phyloP scores from a whole-genome alignment of 2,888 invertebrate species.

The Eurytoma adleriae region DNA sequence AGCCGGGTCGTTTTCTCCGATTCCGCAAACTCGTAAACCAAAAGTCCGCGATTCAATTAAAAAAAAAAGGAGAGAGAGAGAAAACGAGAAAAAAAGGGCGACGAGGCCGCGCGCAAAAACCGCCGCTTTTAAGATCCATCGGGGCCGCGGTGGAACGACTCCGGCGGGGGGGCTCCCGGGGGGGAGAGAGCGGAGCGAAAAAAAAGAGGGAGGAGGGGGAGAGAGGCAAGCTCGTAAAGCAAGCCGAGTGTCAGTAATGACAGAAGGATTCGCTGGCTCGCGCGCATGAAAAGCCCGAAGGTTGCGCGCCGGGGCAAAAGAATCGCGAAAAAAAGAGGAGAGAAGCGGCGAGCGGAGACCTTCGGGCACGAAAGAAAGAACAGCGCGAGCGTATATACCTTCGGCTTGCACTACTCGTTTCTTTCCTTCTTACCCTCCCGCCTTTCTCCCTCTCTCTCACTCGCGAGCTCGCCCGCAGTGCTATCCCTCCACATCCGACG shows the following conservation, averaged over 20 bases:
- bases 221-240: constrained; percentile 52
- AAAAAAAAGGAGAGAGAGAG: not conserved
- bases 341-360: not conserved
- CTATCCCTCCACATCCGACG: too few relatives aligned
- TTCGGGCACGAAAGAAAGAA: constrained; percentile 31
- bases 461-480: too few relatives aligned
- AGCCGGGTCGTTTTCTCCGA: not conserved
- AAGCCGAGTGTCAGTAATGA: constrained; percentile 57
- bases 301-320: constrained; percentile 14
- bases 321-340: not conserved
- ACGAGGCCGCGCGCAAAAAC: not conserved
- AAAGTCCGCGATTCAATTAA: too few relatives aligned
- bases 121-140: constrained; percentile 25
- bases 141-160: constrained; percentile 12
- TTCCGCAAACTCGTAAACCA: constrained; percentile 17
- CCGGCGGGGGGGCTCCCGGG: constrained; percentile 2
- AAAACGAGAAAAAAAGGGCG: constrained; percentile 32
- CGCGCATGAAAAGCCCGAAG: constrained; percentile 41
- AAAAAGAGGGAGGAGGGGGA: constrained; percentile 24
- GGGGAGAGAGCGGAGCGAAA: constrained; percentile 15
- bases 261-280: constrained; percentile 53
- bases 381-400: constrained; percentile 11
- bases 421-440: not conserved
- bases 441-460: too few relatives aligned
- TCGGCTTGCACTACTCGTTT: too few relatives aligned